Conservation (phyloP, 1,140 invertebrate genomes). For the Cherax quadricarinatus region DNA sequence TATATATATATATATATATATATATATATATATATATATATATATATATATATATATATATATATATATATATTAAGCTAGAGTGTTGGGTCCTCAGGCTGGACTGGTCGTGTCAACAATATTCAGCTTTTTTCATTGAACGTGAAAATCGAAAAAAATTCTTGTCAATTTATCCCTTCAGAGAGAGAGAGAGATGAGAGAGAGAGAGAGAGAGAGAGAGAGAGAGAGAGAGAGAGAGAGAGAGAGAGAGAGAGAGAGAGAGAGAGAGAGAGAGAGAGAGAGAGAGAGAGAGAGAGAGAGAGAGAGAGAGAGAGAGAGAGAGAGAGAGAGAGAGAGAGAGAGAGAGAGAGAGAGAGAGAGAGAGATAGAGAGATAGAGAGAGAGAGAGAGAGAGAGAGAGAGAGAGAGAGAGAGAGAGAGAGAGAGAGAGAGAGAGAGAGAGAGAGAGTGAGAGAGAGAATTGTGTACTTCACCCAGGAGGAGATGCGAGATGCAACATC, state of each 20-base stretch:
- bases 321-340: background rate
- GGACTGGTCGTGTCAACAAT: too few relatives aligned
- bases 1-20: too few relatives aligned
- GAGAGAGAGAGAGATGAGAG: background rate
- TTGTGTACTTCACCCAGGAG: too few relatives aligned
- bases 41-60: too few relatives aligned
- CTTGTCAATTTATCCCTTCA: too few relatives aligned
- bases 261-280: slow-evolving; percentile 1
- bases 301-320: background rate
- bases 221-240: slow-evolving; percentile 34
- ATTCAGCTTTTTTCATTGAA: too few relatives aligned
- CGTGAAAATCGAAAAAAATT: too few relatives aligned
- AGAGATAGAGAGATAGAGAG: background rate
- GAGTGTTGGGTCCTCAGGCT: too few relatives aligned
- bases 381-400: slow-evolving; percentile 23
- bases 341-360: slow-evolving; percentile 28
- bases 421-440: slow-evolving; percentile 15
- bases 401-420: slow-evolving; percentile 23
- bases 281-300: background rate
- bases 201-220: slow-evolving; percentile 8
- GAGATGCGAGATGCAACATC: too few relatives aligned
- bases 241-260: slow-evolving; percentile 37
- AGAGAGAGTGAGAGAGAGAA: too few relatives aligned
- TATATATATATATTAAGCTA: too few relatives aligned
- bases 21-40: background rate